Evolutionary conservation across 2,888 invertebrate genomes (phyloP).

Genomic region (Apantesis nais): DNA sequence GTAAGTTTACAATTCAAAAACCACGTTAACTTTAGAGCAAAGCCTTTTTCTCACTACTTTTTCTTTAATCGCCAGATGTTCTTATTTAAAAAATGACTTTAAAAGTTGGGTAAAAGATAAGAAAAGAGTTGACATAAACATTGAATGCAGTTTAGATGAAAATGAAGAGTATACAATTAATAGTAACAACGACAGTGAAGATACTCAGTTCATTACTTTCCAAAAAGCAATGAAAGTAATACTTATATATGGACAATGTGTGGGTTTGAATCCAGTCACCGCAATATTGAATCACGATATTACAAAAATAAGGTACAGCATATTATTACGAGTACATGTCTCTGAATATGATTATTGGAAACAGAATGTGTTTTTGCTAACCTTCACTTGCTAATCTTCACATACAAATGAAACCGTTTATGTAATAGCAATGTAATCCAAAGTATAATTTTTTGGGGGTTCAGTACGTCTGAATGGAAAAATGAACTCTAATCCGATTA

Average conservation of each 20-base stretch:
- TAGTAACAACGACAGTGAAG: constrained; percentile 7
- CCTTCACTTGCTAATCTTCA: too few relatives aligned
- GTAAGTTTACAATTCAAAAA: constrained; percentile 17
- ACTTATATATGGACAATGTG: constrained; percentile 52
- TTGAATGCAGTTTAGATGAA: neutral
- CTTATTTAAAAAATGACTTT: constrained; percentile 15
- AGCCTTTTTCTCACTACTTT: too few relatives aligned
- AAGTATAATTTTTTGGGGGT: too few relatives aligned
- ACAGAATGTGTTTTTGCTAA: too few relatives aligned
- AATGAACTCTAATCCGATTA: too few relatives aligned
- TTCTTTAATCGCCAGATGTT: neutral
- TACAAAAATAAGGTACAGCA: constrained; percentile 54
- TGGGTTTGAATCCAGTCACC: constrained; percentile 61
- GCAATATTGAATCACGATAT: constrained; percentile 49
- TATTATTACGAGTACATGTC: too few relatives aligned
- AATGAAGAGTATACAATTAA: neutral
- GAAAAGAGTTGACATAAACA: neutral
- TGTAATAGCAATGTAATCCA: too few relatives aligned
- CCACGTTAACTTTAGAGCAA: too few relatives aligned
- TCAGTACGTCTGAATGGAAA: too few relatives aligned
- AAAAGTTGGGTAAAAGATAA: constrained; percentile 16
- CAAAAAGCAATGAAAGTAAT: constrained; percentile 58
- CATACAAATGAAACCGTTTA: too few relatives aligned
- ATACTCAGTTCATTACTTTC: constrained; percentile 50
- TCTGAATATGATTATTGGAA: too few relatives aligned